Percentiles rank a stretch among this genome's conserved stretches.
Evolutionary conservation across 2,113 vertebrate genomes (phyloP).

Genomic region (Columba janthina): DNA sequence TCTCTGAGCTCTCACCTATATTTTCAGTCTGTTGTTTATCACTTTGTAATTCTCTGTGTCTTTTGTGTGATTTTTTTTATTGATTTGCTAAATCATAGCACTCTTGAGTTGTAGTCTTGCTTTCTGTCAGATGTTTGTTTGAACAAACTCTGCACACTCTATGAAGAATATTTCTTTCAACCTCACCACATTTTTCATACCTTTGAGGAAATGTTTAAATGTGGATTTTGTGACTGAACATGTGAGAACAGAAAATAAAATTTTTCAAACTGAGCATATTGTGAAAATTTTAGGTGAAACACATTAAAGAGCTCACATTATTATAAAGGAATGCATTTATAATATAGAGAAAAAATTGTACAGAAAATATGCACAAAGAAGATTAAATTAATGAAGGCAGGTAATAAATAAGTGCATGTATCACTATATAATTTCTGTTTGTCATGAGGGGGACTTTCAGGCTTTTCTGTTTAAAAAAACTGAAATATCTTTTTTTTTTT

Average conservation of each 20-base stretch:
- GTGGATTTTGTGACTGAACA: neutral
- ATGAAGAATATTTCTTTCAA: neutral
- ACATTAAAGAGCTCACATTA: neutral
- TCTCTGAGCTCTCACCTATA: neutral
- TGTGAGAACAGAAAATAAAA: neutral
- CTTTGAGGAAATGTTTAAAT: neutral
- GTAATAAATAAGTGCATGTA: neutral
- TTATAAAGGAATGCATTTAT: neutral
- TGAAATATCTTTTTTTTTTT: neutral
- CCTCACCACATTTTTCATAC: neutral
- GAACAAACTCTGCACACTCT: neutral
- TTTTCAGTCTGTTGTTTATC: neutral
- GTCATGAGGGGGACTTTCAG: neutral
- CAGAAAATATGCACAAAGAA: neutral
- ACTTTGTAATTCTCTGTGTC: neutral
- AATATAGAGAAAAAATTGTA: neutral
- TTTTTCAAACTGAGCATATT: neutral
- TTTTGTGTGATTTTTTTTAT: neutral
- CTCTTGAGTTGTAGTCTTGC: neutral
- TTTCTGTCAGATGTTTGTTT: neutral
- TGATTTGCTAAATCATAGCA: neutral
- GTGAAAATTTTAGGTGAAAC: neutral
- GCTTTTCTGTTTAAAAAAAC: neutral
- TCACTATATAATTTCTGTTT: neutral
- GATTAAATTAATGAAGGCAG: neutral